Evolutionary conservation across 2,797 vertebrate species (phyloP).

Genomic region (Macrochelys suwanniensis): DNA sequence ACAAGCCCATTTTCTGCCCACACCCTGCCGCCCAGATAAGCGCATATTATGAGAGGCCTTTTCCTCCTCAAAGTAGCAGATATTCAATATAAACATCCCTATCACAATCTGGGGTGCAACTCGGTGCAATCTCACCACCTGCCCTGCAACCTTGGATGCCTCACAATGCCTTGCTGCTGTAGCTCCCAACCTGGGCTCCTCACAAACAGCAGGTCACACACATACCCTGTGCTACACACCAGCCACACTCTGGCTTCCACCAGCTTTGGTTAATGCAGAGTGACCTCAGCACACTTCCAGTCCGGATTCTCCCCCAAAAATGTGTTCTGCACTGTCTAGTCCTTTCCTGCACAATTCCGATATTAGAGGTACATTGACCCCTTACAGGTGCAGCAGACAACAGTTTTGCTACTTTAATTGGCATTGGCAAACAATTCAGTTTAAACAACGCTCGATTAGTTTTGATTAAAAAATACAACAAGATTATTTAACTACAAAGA

Average conservation of each 20-base stretch:
- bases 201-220: too few relatives aligned
- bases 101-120: background rate
- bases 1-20: background rate
- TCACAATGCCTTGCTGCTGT: too few relatives aligned
- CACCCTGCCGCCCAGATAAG: background rate
- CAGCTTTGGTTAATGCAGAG: background rate
- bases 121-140: background rate
- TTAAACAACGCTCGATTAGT: too few relatives aligned
- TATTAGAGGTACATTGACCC: too few relatives aligned
- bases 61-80: background rate
- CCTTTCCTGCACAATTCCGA: too few relatives aligned
- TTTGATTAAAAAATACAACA: too few relatives aligned
- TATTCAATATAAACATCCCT: background rate
- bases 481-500: too few relatives aligned
- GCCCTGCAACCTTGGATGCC: background rate
- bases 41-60: background rate
- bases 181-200: too few relatives aligned
- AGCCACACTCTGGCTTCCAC: background rate
- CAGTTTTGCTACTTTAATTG: too few relatives aligned
- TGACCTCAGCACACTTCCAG: background rate
- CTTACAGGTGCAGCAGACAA: background rate
- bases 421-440: too few relatives aligned
- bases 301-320: background rate
- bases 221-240: too few relatives aligned
- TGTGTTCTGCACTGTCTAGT: background rate